Evolutionary conservation across 2,888 invertebrate species (phyloP).

Genomic region (Molanna angustata): DNA sequence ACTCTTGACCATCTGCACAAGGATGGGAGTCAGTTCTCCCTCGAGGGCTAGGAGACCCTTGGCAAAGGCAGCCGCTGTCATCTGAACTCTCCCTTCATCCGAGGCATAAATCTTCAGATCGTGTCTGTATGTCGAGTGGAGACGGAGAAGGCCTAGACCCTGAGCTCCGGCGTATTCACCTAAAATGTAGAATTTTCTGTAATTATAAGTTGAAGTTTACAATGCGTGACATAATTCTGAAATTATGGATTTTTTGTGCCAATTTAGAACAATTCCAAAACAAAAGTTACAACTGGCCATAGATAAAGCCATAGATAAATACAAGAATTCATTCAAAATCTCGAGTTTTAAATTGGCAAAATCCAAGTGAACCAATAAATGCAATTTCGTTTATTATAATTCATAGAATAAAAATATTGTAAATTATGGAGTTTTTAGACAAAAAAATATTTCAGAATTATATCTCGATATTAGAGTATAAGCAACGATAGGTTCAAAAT

Average conservation of each 20-base stretch:
- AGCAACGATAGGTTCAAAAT: too few relatives aligned
- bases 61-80: slow-evolving; percentile 99
- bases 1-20: slow-evolving; percentile 99
- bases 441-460: too few relatives aligned
- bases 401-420: too few relatives aligned
- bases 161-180: slow-evolving; percentile 89
- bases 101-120: slow-evolving; percentile 99
- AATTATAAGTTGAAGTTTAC: neutral
- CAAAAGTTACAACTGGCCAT: too few relatives aligned
- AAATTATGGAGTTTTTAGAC: too few relatives aligned
- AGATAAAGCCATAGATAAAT: too few relatives aligned
- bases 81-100: slow-evolving; percentile 98
- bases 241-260: neutral
- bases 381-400: too few relatives aligned
- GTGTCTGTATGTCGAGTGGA: slow-evolving; percentile 98
- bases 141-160: slow-evolving; percentile 86
- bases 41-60: slow-evolving; percentile 96
- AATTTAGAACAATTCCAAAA: too few relatives aligned
- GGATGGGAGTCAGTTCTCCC: slow-evolving; percentile 96
- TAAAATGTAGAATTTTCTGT: slow-evolving; percentile 35
- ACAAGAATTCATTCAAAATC: too few relatives aligned
- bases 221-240: neutral
- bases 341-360: too few relatives aligned
- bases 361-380: too few relatives aligned
- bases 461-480: too few relatives aligned